Base-by-base conservation (phyloP, 2,888 invertebrate genomes). In the Oscheius sp. region DNA sequence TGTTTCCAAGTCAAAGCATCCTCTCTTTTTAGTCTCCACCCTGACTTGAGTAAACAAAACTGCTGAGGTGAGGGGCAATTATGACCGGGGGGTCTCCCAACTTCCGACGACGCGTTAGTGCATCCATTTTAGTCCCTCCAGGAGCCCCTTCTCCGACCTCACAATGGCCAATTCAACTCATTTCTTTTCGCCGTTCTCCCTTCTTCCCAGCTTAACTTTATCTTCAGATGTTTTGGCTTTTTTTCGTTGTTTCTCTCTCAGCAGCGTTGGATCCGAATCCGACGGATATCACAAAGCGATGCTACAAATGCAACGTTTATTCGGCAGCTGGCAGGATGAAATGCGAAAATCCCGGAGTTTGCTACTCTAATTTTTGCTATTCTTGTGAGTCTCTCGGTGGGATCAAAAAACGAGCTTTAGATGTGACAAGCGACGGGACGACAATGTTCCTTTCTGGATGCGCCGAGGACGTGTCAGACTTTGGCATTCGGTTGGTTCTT, bases 401-500 rank as follows among this genome's bases (percentile, higher is more conserved):
- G 39, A 37, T 12, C 17, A 8, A 33, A 15, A 17, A 4, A 45
- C 10, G 8, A 25, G 37, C 23, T n/a, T 69, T 63, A 75, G 75
- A 75, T 27, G 45, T 75, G 1, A 63, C 71, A 20, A 71, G 71
- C 57, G 73, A 75, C 42, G 75, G 73, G 12, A 67, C 71, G 2
- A 70, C 75, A 0, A 73, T 75, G 71, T 75, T 73, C 27, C 61
- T 75, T 0, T 70, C 75, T 2, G 75, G 75, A 0, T 75, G 75
- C 31, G 75, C 75, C 2, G 75, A 75, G 55, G 75, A 75, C 37
- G 66, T 72, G 2, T 68, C 75, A 0, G 75, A 75, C 37, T 75
- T 68, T 48, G 50, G 33, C 46, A 69, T 73, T 50, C 53, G 63
- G 73, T 73, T 23, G 20, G 29, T 31, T 2, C 15, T 52, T 34